These are phyloP conservation scores for Diacarnus erythraeanus DNA, from an alignment of 37 sponge, comb jelly and placozoan genomes.

Conservation along the genomic window DNA sequence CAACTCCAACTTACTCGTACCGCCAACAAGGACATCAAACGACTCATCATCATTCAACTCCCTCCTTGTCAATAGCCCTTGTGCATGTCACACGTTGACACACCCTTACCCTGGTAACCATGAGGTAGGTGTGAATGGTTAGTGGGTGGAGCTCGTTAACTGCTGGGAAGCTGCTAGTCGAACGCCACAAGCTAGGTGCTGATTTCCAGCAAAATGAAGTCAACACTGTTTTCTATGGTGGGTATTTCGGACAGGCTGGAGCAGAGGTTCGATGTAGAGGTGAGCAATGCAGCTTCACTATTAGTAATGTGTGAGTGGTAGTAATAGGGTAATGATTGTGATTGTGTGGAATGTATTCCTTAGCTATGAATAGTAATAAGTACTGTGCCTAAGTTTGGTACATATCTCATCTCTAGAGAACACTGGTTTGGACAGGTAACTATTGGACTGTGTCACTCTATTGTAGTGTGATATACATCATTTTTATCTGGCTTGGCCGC, in stretches of 20 bases:
- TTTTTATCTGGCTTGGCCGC: conserved; percentile 47
- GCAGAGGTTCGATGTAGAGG: neutral
- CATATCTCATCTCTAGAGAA: neutral
- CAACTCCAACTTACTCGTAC: neutral
- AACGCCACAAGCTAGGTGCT: too few species aligned
- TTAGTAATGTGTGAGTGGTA: neutral
- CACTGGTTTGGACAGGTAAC: neutral
- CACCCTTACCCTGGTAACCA: too few species aligned
- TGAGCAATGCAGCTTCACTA: neutral
- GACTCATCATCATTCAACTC: neutral
- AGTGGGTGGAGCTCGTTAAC: too few species aligned
- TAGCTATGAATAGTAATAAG: too few species aligned
- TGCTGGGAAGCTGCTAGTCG: too few species aligned
- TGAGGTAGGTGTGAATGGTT: too few species aligned
- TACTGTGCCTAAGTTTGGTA: too few species aligned
- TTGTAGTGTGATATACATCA: conserved; percentile 44
- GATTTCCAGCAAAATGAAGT: neutral
- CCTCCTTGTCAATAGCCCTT: neutral
- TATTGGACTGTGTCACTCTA: conserved; percentile 41
- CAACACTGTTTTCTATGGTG: neutral
- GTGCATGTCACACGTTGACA: too few species aligned
- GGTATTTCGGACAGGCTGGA: neutral
- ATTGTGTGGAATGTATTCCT: too few species aligned
- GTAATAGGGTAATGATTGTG: neutral
- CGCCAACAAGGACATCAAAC: neutral